Base-by-base conservation (phyloP, 2,113 vertebrate species). In the Dissostichus mawsoni region DNA sequence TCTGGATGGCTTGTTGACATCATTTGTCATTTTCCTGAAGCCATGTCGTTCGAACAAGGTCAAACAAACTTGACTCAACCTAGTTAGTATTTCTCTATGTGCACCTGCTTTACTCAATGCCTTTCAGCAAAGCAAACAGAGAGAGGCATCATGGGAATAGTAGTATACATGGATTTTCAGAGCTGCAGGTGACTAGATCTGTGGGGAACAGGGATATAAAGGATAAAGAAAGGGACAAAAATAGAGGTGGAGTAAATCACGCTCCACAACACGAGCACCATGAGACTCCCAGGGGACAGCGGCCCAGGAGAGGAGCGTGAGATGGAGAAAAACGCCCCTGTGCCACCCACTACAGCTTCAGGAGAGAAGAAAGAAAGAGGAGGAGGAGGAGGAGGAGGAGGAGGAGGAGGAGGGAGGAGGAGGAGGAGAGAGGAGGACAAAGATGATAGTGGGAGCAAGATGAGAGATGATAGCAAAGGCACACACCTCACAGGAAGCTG, bases 391-490 rank as follows among this genome's bases (percentile, higher is more conserved):
- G 25, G 25, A 25, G 29, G 29, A 29, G 29, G 25, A 25, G 25
- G 25, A 29, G 25, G 25, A 58, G 72, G 75, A 72, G 33, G 48
- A 84, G 74, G 74, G 33, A 64, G 51, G 53, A 80, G 48, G 66
- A 71, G 25, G 25, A 25, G 29, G 29, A 29, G 29, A n/a, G 20
- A 20, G 78, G 70, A 76, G 36, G 75, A 74, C 61, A 29, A 75
- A 73, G 81, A 89, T 84, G 78, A 90, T 72, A 73, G 78, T 59
- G 69, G 69, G 56, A 87, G 76, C 8, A 12, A 55, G 80, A 86
- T 64, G 52, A 69, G 67, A 87, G 70, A 84, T 63, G 23, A 80
- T 82, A 89, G 66, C 36, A 25, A 4, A 74, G 51, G 13, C 1
- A 18, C 41, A 69, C 16, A 71, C 29, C 69, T 77, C 74, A 78